A percentile compares a stretch with the other conserved stretches of the same genome.
Conservation (phyloP, 2,797 vertebrate genomes). For the Onychomys leucogaster region DNA sequence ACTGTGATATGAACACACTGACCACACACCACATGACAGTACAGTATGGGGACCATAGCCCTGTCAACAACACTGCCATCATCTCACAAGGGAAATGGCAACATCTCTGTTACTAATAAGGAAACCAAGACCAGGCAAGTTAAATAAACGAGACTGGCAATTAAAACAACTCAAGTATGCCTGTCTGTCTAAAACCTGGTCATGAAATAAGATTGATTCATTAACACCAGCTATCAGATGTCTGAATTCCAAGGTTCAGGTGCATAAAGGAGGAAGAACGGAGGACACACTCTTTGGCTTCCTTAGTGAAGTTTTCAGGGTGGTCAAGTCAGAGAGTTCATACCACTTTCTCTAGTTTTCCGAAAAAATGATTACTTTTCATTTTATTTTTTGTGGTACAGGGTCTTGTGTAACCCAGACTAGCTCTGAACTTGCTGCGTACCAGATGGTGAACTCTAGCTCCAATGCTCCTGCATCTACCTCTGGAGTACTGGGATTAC, state of each 20-base stretch:
- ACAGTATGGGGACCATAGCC: neutral
- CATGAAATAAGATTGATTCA: slow-evolving; percentile 24
- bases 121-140: slow-evolving; percentile 53
- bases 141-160: neutral
- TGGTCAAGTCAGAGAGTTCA: neutral
- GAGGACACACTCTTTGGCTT: neutral
- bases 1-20: neutral
- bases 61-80: neutral
- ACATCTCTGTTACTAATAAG: neutral
- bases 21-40: neutral
- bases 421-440: neutral
- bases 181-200: slow-evolving; percentile 53
- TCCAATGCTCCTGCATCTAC: neutral
- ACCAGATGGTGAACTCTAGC: neutral
- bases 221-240: neutral
- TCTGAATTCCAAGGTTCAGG: neutral
- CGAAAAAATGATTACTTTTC: neutral
- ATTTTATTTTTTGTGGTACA: neutral
- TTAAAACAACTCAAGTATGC: neutral
- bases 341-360: neutral
- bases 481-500: neutral
- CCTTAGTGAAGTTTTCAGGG: neutral
- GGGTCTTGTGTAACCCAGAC: neutral
- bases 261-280: neutral
- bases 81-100: neutral